These are phyloP conservation scores for Promerops cafer DNA, from an alignment of 2,113 vertebrate genomes.

Conservation along the genomic window DNA sequence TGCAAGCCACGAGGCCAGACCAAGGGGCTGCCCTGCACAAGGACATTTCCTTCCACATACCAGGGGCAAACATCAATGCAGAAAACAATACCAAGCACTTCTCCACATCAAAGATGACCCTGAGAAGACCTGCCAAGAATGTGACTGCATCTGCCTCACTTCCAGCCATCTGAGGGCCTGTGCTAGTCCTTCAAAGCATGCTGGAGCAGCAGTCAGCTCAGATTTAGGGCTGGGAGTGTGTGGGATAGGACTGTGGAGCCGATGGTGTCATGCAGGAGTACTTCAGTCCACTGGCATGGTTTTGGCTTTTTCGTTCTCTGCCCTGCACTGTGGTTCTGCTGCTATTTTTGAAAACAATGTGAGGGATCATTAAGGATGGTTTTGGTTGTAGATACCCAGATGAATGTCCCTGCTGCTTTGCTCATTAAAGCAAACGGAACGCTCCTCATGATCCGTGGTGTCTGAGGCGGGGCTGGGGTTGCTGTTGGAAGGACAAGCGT, in stretches of 20 bases:
- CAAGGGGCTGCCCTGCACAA: rapidly evolving
- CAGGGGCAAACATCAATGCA: conserved; percentile 38
- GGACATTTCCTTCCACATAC: not conserved
- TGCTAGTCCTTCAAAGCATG: conserved; percentile 24
- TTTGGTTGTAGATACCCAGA: not conserved
- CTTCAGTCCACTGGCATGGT: not conserved
- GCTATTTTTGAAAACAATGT: not conserved
- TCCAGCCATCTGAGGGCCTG: conserved; percentile 14
- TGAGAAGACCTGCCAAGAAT: conserved; percentile 64
- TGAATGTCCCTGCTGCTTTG: not conserved
- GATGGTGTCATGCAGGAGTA: not conserved
- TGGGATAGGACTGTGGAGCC: not conserved
- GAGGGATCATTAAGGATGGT: not conserved
- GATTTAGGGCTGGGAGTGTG: not conserved
- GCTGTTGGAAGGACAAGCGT: not conserved
- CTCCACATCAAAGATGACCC: conserved; percentile 62
- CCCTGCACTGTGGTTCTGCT: not conserved
- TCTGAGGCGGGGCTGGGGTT: not conserved
- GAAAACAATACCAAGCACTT: conserved; percentile 57
- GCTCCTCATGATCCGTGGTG: not conserved
- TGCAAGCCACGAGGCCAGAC: not conserved
- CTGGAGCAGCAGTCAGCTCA: not conserved
- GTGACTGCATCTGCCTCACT: conserved; percentile 45
- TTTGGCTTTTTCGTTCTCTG: not conserved
- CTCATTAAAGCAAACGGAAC: not conserved